A percentile compares a stretch with the other conserved stretches of the same genome.
Evolutionary conservation across 2,797 vertebrate genomes (phyloP).

Genomic region (Huso huso): DNA sequence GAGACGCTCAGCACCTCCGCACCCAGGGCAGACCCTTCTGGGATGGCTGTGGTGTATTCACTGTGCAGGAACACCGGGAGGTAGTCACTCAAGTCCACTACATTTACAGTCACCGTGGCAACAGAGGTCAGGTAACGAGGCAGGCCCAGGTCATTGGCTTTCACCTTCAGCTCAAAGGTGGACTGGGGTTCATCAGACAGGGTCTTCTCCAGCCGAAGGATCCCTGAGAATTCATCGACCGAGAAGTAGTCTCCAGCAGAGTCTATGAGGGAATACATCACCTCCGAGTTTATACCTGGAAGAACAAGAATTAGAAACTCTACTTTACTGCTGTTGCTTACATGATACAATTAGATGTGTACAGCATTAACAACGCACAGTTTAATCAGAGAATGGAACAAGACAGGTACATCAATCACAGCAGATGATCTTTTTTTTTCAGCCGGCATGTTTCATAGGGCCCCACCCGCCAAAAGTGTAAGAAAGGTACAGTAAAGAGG

Average conservation of each 20-base stretch:
- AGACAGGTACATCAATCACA: too few species aligned
- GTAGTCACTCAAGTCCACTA: constrained; percentile 83
- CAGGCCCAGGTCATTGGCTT: constrained; percentile 78
- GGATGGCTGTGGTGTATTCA: constrained; percentile 68
- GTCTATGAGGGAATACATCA: constrained; percentile 77
- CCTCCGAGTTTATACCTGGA: constrained; percentile 82
- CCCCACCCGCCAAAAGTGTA: too few species aligned
- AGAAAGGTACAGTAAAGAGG: too few species aligned
- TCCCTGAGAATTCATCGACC: constrained; percentile 81
- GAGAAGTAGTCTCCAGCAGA: constrained; percentile 80
- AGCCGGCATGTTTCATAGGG: too few species aligned
- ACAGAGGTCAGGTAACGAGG: constrained; percentile 72
- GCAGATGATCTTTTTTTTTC: too few species aligned
- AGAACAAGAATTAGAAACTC: background rate
- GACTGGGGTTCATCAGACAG: constrained; percentile 60
- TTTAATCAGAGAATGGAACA: too few species aligned
- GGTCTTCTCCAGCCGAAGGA: constrained; percentile 80
- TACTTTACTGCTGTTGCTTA: constrained; percentile 5
- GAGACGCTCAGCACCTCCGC: constrained; percentile 73
- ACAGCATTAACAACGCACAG: too few species aligned
- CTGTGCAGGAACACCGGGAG: constrained; percentile 77
- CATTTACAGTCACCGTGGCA: constrained; percentile 70
- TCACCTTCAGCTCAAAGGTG: constrained; percentile 73
- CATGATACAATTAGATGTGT: too few species aligned
- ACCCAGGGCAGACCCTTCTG: constrained; percentile 68